Percentiles rank a stretch among this genome's conserved stretches.
Evolutionary conservation across 2,113 vertebrate species (phyloP).

Genomic region (Cheirogaleus medius): DNA sequence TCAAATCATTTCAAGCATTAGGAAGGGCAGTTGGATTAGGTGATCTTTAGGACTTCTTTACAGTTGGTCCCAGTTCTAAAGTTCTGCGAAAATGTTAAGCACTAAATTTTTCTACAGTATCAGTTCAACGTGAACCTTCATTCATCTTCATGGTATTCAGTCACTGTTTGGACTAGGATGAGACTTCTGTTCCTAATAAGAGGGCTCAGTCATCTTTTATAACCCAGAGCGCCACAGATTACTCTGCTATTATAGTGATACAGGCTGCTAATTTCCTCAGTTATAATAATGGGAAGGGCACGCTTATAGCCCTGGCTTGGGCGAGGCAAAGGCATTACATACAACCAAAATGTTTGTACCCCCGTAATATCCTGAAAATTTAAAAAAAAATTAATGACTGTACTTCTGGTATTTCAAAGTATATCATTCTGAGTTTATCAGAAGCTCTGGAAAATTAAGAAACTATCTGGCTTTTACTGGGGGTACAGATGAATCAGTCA

Average conservation of each 20-base stretch:
- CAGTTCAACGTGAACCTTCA: background rate
- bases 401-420: slow-evolving; percentile 32
- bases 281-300: background rate
- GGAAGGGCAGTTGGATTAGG: background rate
- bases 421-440: background rate
- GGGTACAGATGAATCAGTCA: background rate
- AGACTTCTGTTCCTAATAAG: background rate
- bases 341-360: no score
- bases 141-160: background rate
- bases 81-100: background rate
- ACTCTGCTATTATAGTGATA: background rate
- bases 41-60: background rate
- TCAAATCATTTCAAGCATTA: background rate
- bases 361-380: no score
- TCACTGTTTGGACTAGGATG: background rate
- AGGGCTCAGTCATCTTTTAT: background rate
- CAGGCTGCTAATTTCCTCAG: background rate
- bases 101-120: background rate
- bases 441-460: background rate
- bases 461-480: background rate
- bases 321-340: no score
- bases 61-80: background rate
- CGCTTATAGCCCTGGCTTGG: no score
- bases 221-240: background rate
- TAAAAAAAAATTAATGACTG: background rate